Percentiles rank a stretch among this genome's conserved stretches.
Conservation (phyloP, 2,888 invertebrate genomes). For the Chrysolina haemoptera region DNA sequence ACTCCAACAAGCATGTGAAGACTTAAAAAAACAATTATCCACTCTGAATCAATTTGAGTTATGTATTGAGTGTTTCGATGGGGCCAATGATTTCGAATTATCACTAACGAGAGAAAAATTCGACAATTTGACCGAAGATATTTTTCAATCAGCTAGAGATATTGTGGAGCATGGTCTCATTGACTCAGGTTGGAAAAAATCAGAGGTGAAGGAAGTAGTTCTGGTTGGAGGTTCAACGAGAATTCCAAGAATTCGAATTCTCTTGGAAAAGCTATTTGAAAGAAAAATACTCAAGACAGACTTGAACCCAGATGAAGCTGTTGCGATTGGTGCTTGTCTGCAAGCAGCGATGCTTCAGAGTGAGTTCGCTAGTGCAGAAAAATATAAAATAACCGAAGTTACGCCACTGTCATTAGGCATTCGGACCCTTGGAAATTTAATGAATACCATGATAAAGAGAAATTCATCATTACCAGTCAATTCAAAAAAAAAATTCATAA, state of each 20-base stretch:
- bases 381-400: constrained; percentile 48
- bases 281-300: constrained; percentile 45
- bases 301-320: constrained; percentile 55
- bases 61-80: constrained; percentile 25
- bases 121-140: not conserved
- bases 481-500: too few species aligned
- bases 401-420: constrained; percentile 54
- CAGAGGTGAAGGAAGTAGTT: constrained; percentile 50
- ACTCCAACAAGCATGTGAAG: constrained; percentile 29
- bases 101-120: not conserved
- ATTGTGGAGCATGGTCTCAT: constrained; percentile 32
- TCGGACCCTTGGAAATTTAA: not conserved
- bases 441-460: too few species aligned
- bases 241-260: constrained; percentile 50
- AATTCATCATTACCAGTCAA: too few species aligned
- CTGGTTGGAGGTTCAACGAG: constrained; percentile 54
- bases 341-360: constrained; percentile 48
- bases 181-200: constrained; percentile 37
- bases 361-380: constrained; percentile 33
- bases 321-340: constrained; percentile 54
- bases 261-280: constrained; percentile 43
- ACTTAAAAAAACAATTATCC: constrained; percentile 42
- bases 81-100: constrained; percentile 1
- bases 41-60: constrained; percentile 25
- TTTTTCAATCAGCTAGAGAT: not conserved